phyloP scores from a whole-genome alignment of 1,140 invertebrate genomes.

The Linepithema humile region DNA sequence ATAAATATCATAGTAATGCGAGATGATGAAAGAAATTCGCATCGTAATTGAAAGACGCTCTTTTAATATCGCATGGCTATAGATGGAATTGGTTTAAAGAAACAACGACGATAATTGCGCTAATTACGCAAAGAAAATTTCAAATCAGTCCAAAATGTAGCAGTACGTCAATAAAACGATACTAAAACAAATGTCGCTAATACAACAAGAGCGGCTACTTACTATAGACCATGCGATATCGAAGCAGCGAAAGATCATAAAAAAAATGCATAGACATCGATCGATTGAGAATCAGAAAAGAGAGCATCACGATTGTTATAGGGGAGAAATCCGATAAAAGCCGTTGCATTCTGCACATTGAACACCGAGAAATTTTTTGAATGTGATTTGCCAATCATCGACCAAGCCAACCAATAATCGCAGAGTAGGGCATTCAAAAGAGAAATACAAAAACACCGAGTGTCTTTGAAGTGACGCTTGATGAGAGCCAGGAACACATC shows the following conservation, averaged over 20 bases:
- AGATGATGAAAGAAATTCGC: not conserved
- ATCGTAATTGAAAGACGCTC: constrained; percentile 12
- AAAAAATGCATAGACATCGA: constrained; percentile 50
- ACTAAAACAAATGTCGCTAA: constrained; percentile 28
- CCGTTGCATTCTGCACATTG: constrained; percentile 77
- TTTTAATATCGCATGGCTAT: constrained; percentile 53
- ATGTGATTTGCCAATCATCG: constrained; percentile 76
- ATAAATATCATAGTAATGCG: not conserved
- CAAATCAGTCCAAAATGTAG: constrained; percentile 33
- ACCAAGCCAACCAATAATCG: constrained; percentile 74
- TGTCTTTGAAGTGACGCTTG: constrained; percentile 60
- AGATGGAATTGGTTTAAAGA: not conserved
- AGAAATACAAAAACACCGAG: constrained; percentile 67
- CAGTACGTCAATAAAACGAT: constrained; percentile 1
- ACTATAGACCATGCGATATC: constrained; percentile 62
- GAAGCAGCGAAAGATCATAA: constrained; percentile 59
- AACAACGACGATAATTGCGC: constrained; percentile 24
- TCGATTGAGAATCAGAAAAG: constrained; percentile 54
- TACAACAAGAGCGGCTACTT: constrained; percentile 62
- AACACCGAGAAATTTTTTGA: constrained; percentile 76
- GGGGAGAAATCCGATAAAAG: constrained; percentile 74
- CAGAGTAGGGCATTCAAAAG: constrained; percentile 69
- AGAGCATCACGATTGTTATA: constrained; percentile 46
- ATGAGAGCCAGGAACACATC: constrained; percentile 43
- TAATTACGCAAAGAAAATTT: constrained; percentile 13